A percentile compares a stretch with the other conserved stretches of the same genome.
These are phyloP conservation scores for Clitarchus hookeri DNA, from an alignment of 2,888 invertebrate genomes.

Conservation along the genomic window DNA sequence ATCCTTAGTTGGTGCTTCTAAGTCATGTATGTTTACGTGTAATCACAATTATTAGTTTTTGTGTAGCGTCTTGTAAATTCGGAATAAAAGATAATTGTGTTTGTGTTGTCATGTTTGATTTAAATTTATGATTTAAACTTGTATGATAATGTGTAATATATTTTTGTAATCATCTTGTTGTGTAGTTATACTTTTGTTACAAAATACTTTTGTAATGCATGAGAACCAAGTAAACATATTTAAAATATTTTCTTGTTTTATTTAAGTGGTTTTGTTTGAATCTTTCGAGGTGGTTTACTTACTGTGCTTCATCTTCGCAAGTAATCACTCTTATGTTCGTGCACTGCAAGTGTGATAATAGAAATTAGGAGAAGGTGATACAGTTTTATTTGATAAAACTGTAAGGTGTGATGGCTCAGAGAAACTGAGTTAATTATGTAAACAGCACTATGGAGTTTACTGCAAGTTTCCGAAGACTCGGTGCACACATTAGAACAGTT, in stretches of 20 bases:
- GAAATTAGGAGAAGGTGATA: too few relatives aligned
- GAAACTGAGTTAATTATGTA: too few relatives aligned
- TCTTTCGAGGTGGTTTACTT: too few relatives aligned
- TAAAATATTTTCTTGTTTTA: neutral
- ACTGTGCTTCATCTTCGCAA: too few relatives aligned
- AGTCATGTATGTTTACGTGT: neutral
- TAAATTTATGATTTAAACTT: conserved; percentile 34
- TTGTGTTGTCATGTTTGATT: conserved; percentile 28
- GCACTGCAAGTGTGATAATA: too few relatives aligned
- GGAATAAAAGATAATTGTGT: neutral
- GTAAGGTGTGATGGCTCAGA: too few relatives aligned
- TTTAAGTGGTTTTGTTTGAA: neutral
- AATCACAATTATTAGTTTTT: neutral
- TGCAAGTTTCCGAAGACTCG: too few relatives aligned
- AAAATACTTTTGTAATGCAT: conserved; percentile 34
- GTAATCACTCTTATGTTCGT: too few relatives aligned
- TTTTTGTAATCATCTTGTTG: conserved; percentile 41
- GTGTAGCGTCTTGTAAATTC: neutral
- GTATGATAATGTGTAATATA: conserved; percentile 40
- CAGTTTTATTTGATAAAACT: too few relatives aligned
- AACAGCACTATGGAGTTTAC: too few relatives aligned
- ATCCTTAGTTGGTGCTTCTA: conserved; percentile 10
- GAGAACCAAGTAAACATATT: conserved; percentile 26
- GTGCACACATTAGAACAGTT: too few relatives aligned
- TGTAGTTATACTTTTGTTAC: conserved; percentile 40